A percentile compares a stretch with the other conserved stretches of the same genome.
Conservation (phyloP, 2,113 vertebrate genomes). For the Upupa epops region DNA sequence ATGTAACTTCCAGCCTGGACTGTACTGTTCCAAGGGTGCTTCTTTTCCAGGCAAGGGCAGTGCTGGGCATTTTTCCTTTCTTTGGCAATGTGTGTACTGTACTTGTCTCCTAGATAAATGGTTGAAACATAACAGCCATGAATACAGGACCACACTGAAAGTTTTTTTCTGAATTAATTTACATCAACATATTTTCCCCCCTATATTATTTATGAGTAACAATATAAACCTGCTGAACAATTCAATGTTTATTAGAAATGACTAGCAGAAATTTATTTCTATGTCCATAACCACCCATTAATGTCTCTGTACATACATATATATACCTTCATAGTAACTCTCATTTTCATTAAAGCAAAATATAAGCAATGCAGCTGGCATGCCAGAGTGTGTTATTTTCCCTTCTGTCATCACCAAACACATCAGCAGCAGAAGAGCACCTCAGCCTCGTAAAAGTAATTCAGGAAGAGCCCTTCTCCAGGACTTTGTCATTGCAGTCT, state of each 20-base stretch:
- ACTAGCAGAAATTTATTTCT: neutral
- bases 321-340: neutral
- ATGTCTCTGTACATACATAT: neutral
- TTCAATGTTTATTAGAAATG: neutral
- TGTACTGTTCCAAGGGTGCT: neutral
- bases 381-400: neutral
- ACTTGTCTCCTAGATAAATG: neutral
- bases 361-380: neutral
- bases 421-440: neutral
- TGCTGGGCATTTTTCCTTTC: neutral
- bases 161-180: neutral
- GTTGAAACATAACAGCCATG: neutral
- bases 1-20: neutral
- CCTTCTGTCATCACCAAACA: neutral
- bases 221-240: neutral
- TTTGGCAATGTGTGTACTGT: neutral
- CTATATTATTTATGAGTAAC: neutral
- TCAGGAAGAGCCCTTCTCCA: neutral
- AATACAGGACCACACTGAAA: neutral
- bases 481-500: neutral
- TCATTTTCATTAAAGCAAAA: neutral
- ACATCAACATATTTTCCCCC: neutral
- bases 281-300: neutral
- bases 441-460: neutral
- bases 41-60: neutral